phyloP scores from a whole-genome alignment of 2,113 vertebrate species.

The Macquaria australasica region DNA sequence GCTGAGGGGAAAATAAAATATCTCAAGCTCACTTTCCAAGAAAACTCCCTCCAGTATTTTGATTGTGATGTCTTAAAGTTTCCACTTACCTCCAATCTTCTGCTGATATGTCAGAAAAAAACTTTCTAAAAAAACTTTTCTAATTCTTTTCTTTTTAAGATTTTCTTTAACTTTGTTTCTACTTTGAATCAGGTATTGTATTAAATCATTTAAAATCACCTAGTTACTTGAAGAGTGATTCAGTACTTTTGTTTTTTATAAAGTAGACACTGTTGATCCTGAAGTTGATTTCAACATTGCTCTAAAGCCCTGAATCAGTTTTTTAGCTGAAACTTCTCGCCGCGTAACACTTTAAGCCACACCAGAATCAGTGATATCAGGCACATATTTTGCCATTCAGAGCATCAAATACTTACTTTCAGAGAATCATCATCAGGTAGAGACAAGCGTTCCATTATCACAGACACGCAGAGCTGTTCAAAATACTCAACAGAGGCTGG shows the following conservation, averaged over 20 bases:
- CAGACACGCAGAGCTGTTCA: neutral
- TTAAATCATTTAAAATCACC: neutral
- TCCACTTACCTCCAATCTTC: no score
- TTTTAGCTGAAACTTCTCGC: no score
- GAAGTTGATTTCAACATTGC: no score
- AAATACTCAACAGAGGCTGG: neutral
- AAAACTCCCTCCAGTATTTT: neutral
- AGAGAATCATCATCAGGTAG: neutral
- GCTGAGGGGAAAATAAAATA: neutral
- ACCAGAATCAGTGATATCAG: neutral
- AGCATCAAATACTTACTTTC: neutral
- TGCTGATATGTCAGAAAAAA: no score
- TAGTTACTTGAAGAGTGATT: neutral
- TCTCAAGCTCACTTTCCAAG: neutral
- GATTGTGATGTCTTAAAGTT: no score
- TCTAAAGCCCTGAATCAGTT: no score
- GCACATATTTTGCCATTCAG: neutral
- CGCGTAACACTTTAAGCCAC: neutral
- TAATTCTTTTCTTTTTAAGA: no score
- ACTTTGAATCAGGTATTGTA: neutral
- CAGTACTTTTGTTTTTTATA: neutral
- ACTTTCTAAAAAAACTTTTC: no score
- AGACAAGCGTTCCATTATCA: constrained; percentile 2
- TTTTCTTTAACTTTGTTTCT: neutral
- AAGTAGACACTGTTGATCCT: neutral